phyloP scores from a whole-genome alignment of 2,113 vertebrate species.

The Empidonax alnorum region DNA sequence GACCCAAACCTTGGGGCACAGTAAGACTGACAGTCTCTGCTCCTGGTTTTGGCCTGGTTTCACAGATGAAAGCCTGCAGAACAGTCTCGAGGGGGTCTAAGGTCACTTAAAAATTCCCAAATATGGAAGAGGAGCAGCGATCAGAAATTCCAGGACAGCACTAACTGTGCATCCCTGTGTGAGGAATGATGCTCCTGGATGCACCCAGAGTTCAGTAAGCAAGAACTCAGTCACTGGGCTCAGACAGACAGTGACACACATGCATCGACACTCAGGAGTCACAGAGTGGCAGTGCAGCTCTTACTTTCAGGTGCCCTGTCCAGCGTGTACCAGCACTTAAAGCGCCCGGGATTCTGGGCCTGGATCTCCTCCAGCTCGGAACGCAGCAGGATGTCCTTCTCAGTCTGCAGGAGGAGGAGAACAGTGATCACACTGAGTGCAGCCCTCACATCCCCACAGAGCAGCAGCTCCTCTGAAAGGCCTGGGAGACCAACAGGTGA shows the following conservation, averaged over 20 bases:
- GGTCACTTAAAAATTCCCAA: background rate
- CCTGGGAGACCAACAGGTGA: background rate
- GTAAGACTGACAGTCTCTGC: background rate
- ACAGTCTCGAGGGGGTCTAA: background rate
- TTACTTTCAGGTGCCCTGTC: conserved; percentile 88
- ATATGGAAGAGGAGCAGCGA: background rate
- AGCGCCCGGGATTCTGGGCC: conserved; percentile 79
- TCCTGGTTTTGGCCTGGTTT: background rate
- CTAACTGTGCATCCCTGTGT: background rate
- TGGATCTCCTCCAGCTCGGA: conserved; percentile 90
- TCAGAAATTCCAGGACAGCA: background rate
- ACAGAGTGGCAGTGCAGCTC: background rate
- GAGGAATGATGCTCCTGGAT: background rate
- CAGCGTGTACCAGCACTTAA: conserved; percentile 94
- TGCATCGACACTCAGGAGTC: background rate
- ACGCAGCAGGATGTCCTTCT: conserved; percentile 92
- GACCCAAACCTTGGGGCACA: background rate
- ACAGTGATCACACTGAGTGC: background rate
- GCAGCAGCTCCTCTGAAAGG: background rate
- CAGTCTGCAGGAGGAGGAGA: conserved; percentile 75
- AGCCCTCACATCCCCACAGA: background rate
- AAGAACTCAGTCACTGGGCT: background rate
- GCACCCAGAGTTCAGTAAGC: background rate
- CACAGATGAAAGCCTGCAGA: background rate
- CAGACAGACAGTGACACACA: background rate